phyloP scores from a whole-genome alignment of 2,113 vertebrate species.

The Apodemus sylvaticus region DNA sequence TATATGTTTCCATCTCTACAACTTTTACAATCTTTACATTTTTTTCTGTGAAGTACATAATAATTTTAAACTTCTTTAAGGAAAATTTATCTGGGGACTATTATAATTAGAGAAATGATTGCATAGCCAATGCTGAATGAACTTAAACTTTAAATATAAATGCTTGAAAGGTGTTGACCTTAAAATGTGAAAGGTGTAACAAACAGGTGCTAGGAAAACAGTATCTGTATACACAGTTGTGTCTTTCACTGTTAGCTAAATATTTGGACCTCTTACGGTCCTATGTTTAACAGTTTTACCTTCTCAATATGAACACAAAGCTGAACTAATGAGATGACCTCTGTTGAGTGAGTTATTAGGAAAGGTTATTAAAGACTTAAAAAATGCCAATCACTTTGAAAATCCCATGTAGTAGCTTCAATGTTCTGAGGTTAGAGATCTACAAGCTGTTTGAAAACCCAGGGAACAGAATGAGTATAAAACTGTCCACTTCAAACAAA shows the following conservation, averaged over 20 bases:
- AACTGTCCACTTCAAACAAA: constrained; percentile 74
- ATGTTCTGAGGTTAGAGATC: constrained; percentile 66
- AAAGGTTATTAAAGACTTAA: constrained; percentile 55
- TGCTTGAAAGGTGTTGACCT: constrained; percentile 32
- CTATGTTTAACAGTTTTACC: constrained; percentile 61
- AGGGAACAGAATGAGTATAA: constrained; percentile 63
- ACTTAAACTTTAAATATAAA: not conserved
- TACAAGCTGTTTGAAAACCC: constrained; percentile 67
- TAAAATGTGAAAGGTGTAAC: not conserved
- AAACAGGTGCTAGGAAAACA: constrained; percentile 38
- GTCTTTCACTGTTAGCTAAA: constrained; percentile 62
- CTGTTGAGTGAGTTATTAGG: constrained; percentile 9
- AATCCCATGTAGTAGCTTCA: constrained; percentile 36
- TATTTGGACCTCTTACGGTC: not conserved
- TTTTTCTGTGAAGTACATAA: not conserved
- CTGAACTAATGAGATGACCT: constrained; percentile 65
- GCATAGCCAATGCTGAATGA: not conserved
- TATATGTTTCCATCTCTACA: not conserved
- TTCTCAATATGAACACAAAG: constrained; percentile 62
- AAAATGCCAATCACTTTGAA: constrained; percentile 15
- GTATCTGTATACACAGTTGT: not conserved
- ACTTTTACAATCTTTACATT: not conserved
- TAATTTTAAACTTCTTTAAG: not conserved
- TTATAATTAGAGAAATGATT: constrained; percentile 25
- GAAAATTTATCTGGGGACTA: not conserved